Evolutionary conservation across 2,888 invertebrate species (phyloP), one percentile per base, ranked within the genome.

Genomic region (Zygaena filipendulae): DNA sequence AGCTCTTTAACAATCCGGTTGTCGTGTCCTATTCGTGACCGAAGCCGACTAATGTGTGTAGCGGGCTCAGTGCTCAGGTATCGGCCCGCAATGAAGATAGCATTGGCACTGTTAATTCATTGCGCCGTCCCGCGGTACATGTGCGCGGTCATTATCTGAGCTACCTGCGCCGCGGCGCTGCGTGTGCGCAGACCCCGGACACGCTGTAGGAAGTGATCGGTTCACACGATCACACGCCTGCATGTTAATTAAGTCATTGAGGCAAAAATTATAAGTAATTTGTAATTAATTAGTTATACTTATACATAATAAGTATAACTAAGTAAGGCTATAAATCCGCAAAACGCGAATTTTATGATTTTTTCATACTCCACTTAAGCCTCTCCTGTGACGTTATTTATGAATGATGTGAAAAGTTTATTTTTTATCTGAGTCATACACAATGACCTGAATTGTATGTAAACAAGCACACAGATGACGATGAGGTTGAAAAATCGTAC

Each of bases 41-140:
- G 40, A 47, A 45, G 42, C 47, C 42, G 40, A 43, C 60, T 60
- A 69, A 61, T 62, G 61, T 62, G 60, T 61, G 60, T 56, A 57
- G 38, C 50, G 43, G 38, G 43, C n/a, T n/a, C n/a, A 6, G 7
- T 16, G 16, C 51, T 54, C 49, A 52, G n/a, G 57, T 56, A 64
- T 55, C 48, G 47, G 52, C 55, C 58, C 50, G 60, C 63, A 60
- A 66, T 68, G 62, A 62, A 74, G 72, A 74, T 71, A 70, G 59
- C 59, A 56, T 45, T 52, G 57, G 49, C 61, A 59, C 60, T 66
- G 71, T 71, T 71, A 71, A 75, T 72, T 74, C 72, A 74, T 69
- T 64, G 68, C 61, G 44, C 33, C 43, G 46, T 43, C 45, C 45
- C 45, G 37, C 31, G 45, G 38, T 42, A 52, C 50, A 51, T 36